Evolutionary conservation across 1,140 invertebrate species (phyloP).

Genomic region (Drosophila kepulauana): DNA sequence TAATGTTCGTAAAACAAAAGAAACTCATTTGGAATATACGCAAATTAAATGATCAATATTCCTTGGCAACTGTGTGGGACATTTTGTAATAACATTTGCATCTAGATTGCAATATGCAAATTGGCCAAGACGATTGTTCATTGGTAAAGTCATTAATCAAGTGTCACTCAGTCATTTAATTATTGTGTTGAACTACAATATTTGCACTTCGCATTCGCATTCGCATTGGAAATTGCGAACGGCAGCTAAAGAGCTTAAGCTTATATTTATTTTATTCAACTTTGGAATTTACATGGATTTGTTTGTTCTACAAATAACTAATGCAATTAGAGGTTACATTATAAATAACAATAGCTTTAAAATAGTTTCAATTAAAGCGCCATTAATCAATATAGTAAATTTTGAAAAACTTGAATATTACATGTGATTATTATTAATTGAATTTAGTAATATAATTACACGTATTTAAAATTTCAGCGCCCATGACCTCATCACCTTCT

Average conservation of each 20-base stretch:
- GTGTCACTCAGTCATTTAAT: constrained; percentile 30
- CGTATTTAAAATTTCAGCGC: background rate
- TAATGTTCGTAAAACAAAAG: constrained; percentile 32
- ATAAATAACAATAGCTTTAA: background rate
- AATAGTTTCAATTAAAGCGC: constrained; percentile 7
- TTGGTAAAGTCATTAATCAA: constrained; percentile 41
- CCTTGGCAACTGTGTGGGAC: constrained; percentile 20
- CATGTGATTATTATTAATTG: background rate
- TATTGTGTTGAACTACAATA: constrained; percentile 33
- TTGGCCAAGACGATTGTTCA: constrained; percentile 28
- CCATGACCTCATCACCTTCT: background rate
- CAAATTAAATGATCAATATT: constrained; percentile 1
- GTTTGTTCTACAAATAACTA: constrained; percentile 5
- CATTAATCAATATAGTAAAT: constrained; percentile 5
- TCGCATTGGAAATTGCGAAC: background rate
- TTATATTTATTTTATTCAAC: background rate
- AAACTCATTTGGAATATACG: background rate
- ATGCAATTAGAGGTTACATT: background rate
- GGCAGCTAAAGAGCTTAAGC: constrained; percentile 29
- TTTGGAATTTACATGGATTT: constrained; percentile 5
- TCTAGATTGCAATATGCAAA: constrained; percentile 47
- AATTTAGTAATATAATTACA: background rate
- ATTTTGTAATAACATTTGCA: constrained; percentile 36
- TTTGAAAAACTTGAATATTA: background rate
- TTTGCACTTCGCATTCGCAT: constrained; percentile 8